Evolutionary conservation across 2,888 invertebrate genomes (phyloP), one percentile per base, ranked within the genome.

Genomic region (Apotomis betuletana): DNA sequence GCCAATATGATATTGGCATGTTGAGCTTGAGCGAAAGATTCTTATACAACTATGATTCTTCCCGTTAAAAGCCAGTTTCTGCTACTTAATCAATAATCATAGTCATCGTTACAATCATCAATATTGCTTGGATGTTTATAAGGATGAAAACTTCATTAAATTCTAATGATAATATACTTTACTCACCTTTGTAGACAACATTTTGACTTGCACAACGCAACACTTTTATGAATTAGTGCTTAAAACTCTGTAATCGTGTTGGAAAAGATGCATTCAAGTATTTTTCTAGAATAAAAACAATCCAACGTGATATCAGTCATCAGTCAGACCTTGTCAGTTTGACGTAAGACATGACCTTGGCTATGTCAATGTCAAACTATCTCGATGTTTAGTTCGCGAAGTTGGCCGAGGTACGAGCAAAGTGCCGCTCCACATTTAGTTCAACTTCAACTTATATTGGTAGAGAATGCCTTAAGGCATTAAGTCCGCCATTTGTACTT

Each of bases 141-240:
- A n/a, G 9, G 49, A 27, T n/a, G 62, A 51, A 51, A n/a, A n/a
- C 9, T 12, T 57, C 10, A 13, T 5, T 9, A 5, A 36, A 46
- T 44, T 49, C 51, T 27, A 12, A 13, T 4, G 27, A 8, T n/a
- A 38, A 54, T 46, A 36, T 5, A 55, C 46, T 36, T n/a, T 15
- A 51, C 61, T 61, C 27, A 71, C 71, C 67, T 71, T 71, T 8
- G 71, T 71, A 36, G 57, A 67, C n/a, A 71, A 60, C 72, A 72
- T 72, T 72, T 62, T 68, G n/a, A 46, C 54, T 46, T 54, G 27
- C 0, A 55, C 10, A 41, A 60, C 51, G 57, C 13, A 51, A 54
- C 41, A 67, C 3, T 65, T n/a, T 36, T 60, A 13, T 38, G 9
- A 41, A 46, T 55, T 67, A 57, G n/a, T n/a, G 41, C 12, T 49